phyloP scores from a whole-genome alignment of 1,140 invertebrate species.

The Chelonus insularis region DNA sequence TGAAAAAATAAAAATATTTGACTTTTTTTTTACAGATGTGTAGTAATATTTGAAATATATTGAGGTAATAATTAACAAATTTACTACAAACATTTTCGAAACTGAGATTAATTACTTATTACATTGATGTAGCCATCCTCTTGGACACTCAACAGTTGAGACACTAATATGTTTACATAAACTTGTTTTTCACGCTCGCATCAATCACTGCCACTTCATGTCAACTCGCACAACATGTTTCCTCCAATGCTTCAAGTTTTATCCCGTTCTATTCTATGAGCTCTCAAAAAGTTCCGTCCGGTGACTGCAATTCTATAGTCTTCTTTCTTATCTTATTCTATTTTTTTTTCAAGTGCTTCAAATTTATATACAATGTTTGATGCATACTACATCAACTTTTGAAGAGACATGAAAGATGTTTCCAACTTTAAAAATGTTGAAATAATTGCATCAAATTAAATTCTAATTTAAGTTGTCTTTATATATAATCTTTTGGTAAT shows the following conservation, averaged over 20 bases:
- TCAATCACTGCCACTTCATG: conserved; percentile 53
- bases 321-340: not conserved
- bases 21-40: too few relatives aligned
- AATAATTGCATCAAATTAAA: too few relatives aligned
- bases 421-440: too few relatives aligned
- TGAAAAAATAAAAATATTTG: too few relatives aligned
- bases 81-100: too few relatives aligned
- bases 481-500: too few relatives aligned
- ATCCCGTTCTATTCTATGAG: not conserved
- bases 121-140: not conserved
- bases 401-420: too few relatives aligned
- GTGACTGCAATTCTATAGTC: not conserved
- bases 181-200: conserved; percentile 47
- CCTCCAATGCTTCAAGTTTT: not conserved
- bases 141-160: conserved; percentile 21
- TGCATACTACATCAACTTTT: too few relatives aligned
- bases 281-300: not conserved
- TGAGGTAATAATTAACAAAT: not conserved
- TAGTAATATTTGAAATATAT: not conserved
- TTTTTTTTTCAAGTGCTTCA: not conserved
- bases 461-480: too few relatives aligned
- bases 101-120: not conserved
- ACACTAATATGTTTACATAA: conserved; percentile 57
- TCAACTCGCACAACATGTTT: conserved; percentile 12
- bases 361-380: not conserved